Base-by-base conservation (phyloP, 2,888 invertebrate genomes). In the Lomographa bimaculata region DNA sequence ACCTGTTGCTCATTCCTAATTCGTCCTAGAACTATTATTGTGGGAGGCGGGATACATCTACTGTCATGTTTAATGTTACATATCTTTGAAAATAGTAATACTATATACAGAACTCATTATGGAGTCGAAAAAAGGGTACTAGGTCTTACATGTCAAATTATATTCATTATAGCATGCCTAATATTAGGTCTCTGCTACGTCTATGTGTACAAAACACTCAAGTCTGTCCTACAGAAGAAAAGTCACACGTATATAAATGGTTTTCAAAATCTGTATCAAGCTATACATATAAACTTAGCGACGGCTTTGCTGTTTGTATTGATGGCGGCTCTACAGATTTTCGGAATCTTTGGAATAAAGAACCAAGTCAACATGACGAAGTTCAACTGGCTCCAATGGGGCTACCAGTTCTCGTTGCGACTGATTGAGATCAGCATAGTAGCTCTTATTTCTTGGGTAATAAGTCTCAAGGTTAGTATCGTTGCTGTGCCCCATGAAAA, bases 321-420 rank as follows among this genome's bases (percentile, higher is more conserved):
- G 10, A 91, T 96, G 86, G 96, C 96, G 1, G 93, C 93, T 6
- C 90, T 97, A 11, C 97, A 97, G 68, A 92, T 97, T 10, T 97
- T 96, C 71, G 96, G 95, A 1, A 89, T 89, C 29, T 78, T 90
- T 36, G 85, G 85, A 3, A 86, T 90, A 30, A 86, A 51, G 27
- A 45, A 84, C 49, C 87, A 87, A 59, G 90, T 90, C 8, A 90
- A 84, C 38, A 91, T 91, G 81, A 90, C 91, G 1, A 93, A 94
- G 59, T 92, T 93, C 59, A 93, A 94, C 46, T 98, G 98, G 98
- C 90, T 97, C 2, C 94, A 97, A 90, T 97, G 97, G 96, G 94
- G 95, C 8, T 97, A 96, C 83, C 96, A 97, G 69, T 94, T 96
- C 65, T 94, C 95, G 0, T 91, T 97, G 32, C 91, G 97, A 11